Evolutionary conservation across 2,113 vertebrate species (phyloP), one percentile per base, ranked within the genome.

Genomic region (Paedocypris sp.): DNA sequence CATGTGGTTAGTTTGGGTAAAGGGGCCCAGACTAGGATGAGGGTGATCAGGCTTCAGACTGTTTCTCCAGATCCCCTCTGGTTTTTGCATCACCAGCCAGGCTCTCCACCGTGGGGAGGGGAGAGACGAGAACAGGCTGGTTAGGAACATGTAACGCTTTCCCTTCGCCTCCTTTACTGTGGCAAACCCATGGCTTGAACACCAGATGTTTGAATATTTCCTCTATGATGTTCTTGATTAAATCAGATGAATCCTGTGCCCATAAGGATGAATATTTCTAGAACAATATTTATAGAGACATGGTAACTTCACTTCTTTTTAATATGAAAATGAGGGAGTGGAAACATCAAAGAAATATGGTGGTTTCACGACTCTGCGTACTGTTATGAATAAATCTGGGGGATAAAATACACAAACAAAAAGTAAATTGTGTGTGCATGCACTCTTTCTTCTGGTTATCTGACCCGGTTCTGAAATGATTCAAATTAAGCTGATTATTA

Each of bases 191-290:
- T 62, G 42, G 65, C 73, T 75, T 70, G 54, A 68, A 65, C 61
- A 64, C 73, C 70, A 75, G 73, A 75, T 75, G 73, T 75, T 60
- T 47, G 48, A 64, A 71, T 73, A 70, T 73, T 75, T 73, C 64
- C 62, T 68, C 52, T 73, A 65, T 75, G 70, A 71, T 73, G 73
- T 66, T 70, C 65, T 67, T 65, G 65, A 72, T 75, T 73, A 70
- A 70, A 73, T 70, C 66, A 63, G 70, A 66, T 35, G 51, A 64
- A 66, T 65, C 52, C 65, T 61, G 41, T 18, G 20, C 63, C 33
- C 18, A 62, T 61, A 49, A 32, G 51, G 53, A 54, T 64, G 64
- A 70, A 43, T 64, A 47, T 67, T 51, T 62, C 60, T 60, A 69
- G 28, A 52, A 71, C 57, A 58, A 64, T 49, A 68, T 68, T 68